Evolutionary conservation across 2,113 vertebrate species (phyloP).

Genomic region (Plotosus lineatus): DNA sequence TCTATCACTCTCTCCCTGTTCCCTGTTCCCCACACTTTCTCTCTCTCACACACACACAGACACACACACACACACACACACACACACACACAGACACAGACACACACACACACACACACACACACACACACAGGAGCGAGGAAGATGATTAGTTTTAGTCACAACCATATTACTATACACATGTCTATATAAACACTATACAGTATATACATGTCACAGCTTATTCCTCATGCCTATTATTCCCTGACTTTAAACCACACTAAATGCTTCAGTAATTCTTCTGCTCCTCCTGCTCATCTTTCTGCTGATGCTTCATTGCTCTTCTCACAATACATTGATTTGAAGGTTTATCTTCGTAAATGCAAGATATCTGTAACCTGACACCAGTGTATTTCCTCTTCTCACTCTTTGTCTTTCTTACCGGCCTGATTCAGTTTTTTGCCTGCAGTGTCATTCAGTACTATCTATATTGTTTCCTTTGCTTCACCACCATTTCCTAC

Average conservation of each 20-base stretch:
- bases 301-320: not conserved
- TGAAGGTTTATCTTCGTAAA: not conserved
- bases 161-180: not conserved
- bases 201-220: too few relatives aligned
- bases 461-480: constrained; percentile 10
- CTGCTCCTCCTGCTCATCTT: not conserved
- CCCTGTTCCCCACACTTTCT: not conserved
- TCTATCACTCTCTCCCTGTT: not conserved
- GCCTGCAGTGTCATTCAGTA: not conserved
- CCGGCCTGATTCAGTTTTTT: not conserved
- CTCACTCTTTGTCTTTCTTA: not conserved
- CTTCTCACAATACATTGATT: not conserved
- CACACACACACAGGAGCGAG: not conserved
- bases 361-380: constrained; percentile 23
- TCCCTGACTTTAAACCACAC: not conserved
- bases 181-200: too few relatives aligned
- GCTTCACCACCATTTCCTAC: not conserved
- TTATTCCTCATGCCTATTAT: not conserved
- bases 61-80: too few relatives aligned
- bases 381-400: constrained; percentile 22
- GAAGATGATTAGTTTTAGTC: not conserved
- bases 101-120: not conserved
- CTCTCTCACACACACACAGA: not conserved
- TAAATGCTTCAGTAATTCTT: not conserved
- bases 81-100: not conserved